These are phyloP conservation scores for Atethmia centrago DNA, from an alignment of 2,888 invertebrate species.

Conservation along the genomic window DNA sequence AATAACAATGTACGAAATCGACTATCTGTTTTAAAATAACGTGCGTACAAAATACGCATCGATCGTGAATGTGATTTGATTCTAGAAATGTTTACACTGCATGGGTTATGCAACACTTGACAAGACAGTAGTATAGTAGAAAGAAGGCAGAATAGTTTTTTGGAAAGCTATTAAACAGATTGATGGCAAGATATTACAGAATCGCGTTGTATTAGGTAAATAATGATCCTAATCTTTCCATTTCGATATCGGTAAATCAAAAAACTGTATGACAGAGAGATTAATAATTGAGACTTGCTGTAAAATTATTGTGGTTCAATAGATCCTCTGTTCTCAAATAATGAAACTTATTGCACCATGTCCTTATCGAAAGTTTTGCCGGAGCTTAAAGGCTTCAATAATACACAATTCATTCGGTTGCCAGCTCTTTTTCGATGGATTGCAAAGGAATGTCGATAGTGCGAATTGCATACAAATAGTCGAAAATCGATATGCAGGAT, in stretches of 20 bases:
- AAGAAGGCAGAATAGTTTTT: neutral
- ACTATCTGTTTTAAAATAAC: conserved; percentile 56
- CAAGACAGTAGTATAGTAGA: neutral
- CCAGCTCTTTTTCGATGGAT: conserved; percentile 11
- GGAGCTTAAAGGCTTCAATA: neutral
- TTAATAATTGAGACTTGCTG: neutral
- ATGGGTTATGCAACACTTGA: conserved; percentile 51
- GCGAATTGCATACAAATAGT: conserved; percentile 40
- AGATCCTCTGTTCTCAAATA: neutral
- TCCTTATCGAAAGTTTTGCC: neutral
- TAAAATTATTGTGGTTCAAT: neutral
- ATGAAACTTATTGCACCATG: neutral
- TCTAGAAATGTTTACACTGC: conserved; percentile 51
- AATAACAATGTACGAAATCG: conserved; percentile 62
- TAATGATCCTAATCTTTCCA: neutral
- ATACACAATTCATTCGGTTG: conserved; percentile 1
- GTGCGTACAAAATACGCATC: conserved; percentile 34
- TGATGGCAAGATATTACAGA: neutral
- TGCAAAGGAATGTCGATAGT: conserved; percentile 28
- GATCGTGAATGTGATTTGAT: conserved; percentile 49
- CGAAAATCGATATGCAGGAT: conserved; percentile 15
- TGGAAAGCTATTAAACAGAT: neutral
- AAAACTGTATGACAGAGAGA: neutral
- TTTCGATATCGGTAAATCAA: neutral
- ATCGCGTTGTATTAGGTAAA: neutral